A percentile compares a stretch with the other conserved stretches of the same genome.
These are phyloP conservation scores for Nycticebus coucang DNA, from an alignment of 2,113 vertebrate genomes.

Conservation along the genomic window DNA sequence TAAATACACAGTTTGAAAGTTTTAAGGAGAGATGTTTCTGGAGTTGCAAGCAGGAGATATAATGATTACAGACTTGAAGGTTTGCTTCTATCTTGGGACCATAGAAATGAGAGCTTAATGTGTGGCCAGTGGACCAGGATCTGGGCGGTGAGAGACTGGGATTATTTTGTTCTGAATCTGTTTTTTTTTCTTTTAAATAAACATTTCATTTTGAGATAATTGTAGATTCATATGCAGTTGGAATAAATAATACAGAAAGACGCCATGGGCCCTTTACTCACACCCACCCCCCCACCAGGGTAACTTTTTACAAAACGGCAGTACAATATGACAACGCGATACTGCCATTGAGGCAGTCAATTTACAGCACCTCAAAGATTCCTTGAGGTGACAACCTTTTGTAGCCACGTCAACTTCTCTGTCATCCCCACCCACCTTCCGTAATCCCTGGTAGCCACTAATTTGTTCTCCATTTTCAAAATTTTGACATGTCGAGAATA, in stretches of 20 bases:
- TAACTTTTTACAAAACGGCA: background rate
- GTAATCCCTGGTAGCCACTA: background rate
- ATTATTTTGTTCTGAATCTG: background rate
- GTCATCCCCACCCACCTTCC: background rate
- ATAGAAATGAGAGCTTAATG: rapidly evolving
- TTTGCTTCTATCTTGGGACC: background rate
- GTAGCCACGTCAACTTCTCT: background rate
- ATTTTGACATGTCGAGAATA: background rate
- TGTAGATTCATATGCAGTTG: background rate
- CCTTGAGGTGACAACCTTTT: too few species aligned
- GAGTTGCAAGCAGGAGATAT: background rate
- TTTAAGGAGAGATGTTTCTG: background rate
- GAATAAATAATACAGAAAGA: background rate
- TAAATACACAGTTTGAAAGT: background rate
- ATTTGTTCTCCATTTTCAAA: background rate
- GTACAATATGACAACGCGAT: background rate
- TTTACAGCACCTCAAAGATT: background rate
- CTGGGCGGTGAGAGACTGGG: background rate
- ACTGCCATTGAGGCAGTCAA: background rate
- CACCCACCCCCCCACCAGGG: background rate
- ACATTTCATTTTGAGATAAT: background rate
- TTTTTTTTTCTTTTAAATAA: background rate
- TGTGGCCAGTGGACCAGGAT: background rate
- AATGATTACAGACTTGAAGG: background rate
- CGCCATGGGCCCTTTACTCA: background rate